These are phyloP conservation scores for Machimus rusticus DNA, from an alignment of 2,888 invertebrate genomes.

Conservation along the genomic window DNA sequence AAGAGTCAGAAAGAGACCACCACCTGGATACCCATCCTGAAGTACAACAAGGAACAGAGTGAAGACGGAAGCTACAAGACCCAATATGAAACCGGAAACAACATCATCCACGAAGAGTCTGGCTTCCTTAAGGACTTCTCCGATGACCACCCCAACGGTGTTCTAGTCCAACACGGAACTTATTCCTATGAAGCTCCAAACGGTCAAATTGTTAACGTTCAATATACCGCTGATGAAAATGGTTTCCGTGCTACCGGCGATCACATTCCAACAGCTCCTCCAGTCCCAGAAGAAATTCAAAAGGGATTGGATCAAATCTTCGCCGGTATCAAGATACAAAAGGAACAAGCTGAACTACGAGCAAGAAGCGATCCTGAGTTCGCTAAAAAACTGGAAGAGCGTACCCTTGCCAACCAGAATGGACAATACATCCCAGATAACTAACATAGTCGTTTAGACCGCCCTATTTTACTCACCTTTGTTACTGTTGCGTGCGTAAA, in stretches of 20 bases:
- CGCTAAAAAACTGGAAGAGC: slow-evolving; percentile 60
- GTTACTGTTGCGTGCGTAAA: slow-evolving; percentile 47
- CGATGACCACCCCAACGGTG: slow-evolving; percentile 70
- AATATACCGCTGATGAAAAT: slow-evolving; percentile 82
- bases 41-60: slow-evolving; percentile 83
- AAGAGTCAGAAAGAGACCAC: slow-evolving; percentile 64
- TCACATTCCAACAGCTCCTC: slow-evolving; percentile 84
- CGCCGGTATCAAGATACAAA: slow-evolving; percentile 75
- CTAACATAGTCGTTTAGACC: slow-evolving; percentile 30
- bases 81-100: slow-evolving; percentile 83
- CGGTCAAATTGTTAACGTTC: slow-evolving; percentile 74
- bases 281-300: slow-evolving; percentile 84
- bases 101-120: slow-evolving; percentile 80
- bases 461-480: slow-evolving; percentile 43
- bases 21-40: slow-evolving; percentile 82
- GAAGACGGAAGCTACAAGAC: slow-evolving; percentile 85
- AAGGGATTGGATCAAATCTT: slow-evolving; percentile 87
- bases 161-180: slow-evolving; percentile 79
- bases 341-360: slow-evolving; percentile 65
- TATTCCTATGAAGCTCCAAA: slow-evolving; percentile 83
- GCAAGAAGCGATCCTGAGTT: slow-evolving; percentile 62
- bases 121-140: slow-evolving; percentile 76
- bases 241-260: slow-evolving; percentile 83
- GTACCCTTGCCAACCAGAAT: slow-evolving; percentile 67
- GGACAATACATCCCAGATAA: slow-evolving; percentile 66